These are phyloP conservation scores for Exocentrus adspersus DNA, from an alignment of 2,888 invertebrate species.

Conservation along the genomic window DNA sequence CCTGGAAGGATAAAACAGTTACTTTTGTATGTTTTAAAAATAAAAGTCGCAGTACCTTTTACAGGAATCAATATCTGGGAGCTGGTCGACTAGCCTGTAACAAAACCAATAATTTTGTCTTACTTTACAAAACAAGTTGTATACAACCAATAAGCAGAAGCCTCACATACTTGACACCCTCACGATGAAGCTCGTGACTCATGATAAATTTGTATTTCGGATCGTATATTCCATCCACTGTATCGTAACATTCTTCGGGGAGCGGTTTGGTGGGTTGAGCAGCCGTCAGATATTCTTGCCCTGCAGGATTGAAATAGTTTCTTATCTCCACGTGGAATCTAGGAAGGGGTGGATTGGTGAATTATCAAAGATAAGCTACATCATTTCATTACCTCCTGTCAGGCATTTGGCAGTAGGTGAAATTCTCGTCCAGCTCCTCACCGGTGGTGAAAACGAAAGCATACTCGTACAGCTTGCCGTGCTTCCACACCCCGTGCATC, in stretches of 20 bases:
- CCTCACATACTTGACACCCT: background rate
- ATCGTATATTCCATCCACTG: slow-evolving; percentile 26
- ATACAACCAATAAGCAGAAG: too few relatives aligned
- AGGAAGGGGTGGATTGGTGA: too few relatives aligned
- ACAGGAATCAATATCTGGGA: background rate
- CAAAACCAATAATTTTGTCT: too few relatives aligned
- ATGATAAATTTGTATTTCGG: slow-evolving; percentile 1
- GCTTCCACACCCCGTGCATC: slow-evolving; percentile 42
- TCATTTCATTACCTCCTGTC: slow-evolving; percentile 43
- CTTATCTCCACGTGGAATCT: slow-evolving; percentile 40
- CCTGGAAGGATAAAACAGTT: background rate
- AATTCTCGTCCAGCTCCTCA: slow-evolving; percentile 29
- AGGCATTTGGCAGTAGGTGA: slow-evolving; percentile 35
- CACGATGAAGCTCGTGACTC: background rate
- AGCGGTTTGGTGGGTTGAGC: slow-evolving; percentile 33
- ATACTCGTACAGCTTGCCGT: slow-evolving; percentile 35
- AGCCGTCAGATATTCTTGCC: slow-evolving; percentile 42
- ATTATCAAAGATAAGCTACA: too few relatives aligned
- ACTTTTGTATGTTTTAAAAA: background rate
- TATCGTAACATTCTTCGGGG: slow-evolving; percentile 41
- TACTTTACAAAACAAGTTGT: too few relatives aligned
- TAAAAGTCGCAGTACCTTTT: background rate
- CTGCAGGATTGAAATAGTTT: slow-evolving; percentile 37
- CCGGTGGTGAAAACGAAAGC: slow-evolving; percentile 26
- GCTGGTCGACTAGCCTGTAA: background rate